Base-by-base conservation (phyloP, 2,888 invertebrate genomes). In the Drosophila siamana region DNA sequence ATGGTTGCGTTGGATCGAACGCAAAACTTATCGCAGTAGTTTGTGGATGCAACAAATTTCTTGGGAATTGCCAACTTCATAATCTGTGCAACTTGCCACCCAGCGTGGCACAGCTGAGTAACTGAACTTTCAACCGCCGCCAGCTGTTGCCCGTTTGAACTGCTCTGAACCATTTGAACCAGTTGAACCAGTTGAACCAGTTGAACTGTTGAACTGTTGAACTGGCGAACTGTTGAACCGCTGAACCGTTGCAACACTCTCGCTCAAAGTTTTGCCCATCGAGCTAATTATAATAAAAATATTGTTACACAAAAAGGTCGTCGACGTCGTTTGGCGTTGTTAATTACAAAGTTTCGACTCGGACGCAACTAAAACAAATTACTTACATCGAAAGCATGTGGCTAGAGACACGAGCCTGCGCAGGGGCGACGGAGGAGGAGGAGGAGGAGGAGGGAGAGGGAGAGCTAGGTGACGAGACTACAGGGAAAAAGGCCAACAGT, bases 291-390 rank as follows among this genome's bases (percentile, higher is more conserved):
- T 69, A 63, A 73, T 73, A 63, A 63, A 74, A 74, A 75, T 75
- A 75, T 75, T 74, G 60, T 76, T 75, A 40, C 47, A 47, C 61
- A 69, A 75, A 75, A 75, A 76, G 76, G 76, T 76, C 73, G 71
- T 44, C 72, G 64, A n/a, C n/a, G 76, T 75, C 73, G 71, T 48
- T 48, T 69, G 64, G 15, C 59, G 70, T 70, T 84, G 80, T 84
- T 83, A 80, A 84, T 84, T 84, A 82, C 74, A 84, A 83, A 83
- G 82, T 83, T 74, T 84, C 36, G 68, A 74, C 77, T 81, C 66
- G 83, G 74, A 78, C 78, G 80, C 80, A 80, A 80, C 78, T 82
- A 73, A 70, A 84, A 69, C 73, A 80, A 82, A 82, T 80, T 81
- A 69, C 74, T 74, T 60, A 70, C 47, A 62, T 24, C 47, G 47